Conservation (phyloP, 2,888 invertebrate genomes). For the Gnatocerus cornutus region DNA sequence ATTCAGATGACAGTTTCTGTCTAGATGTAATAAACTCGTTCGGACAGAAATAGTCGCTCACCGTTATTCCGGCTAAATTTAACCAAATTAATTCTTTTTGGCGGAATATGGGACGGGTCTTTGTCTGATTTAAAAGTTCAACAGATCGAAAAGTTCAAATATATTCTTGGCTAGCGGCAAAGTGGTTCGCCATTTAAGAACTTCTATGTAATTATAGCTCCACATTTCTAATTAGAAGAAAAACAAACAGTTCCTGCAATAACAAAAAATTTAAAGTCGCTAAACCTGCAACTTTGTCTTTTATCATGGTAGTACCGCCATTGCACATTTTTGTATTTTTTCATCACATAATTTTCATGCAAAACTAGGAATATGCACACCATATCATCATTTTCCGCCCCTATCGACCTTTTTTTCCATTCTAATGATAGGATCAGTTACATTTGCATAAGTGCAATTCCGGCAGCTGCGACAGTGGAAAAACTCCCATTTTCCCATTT, state of each 20-base stretch:
- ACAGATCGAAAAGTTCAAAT: neutral
- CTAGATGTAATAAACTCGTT: conserved; percentile 8
- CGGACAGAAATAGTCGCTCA: conserved; percentile 7
- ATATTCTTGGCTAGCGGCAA: neutral
- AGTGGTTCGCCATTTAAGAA: neutral
- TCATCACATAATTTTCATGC: neutral
- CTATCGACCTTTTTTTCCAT: neutral
- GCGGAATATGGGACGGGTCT: conserved; percentile 2
- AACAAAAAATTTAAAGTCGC: too few relatives aligned
- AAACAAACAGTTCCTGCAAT: too few relatives aligned
- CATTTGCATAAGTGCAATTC: neutral
- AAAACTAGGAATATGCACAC: neutral
- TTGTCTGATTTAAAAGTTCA: neutral
- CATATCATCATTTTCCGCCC: neutral
- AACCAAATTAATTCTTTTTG: conserved; percentile 10
- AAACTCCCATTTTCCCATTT: neutral
- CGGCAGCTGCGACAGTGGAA: neutral
- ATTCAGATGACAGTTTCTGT: conserved; percentile 7
- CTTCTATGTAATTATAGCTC: too few relatives aligned
- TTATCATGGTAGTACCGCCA: too few relatives aligned
- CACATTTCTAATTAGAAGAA: too few relatives aligned
- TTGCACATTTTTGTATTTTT: too few relatives aligned
- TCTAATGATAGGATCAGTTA: neutral
- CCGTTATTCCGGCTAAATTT: conserved; percentile 2
- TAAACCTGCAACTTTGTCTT: too few relatives aligned